phyloP scores from a whole-genome alignment of 2,113 vertebrate species.

The Corapipo altera region DNA sequence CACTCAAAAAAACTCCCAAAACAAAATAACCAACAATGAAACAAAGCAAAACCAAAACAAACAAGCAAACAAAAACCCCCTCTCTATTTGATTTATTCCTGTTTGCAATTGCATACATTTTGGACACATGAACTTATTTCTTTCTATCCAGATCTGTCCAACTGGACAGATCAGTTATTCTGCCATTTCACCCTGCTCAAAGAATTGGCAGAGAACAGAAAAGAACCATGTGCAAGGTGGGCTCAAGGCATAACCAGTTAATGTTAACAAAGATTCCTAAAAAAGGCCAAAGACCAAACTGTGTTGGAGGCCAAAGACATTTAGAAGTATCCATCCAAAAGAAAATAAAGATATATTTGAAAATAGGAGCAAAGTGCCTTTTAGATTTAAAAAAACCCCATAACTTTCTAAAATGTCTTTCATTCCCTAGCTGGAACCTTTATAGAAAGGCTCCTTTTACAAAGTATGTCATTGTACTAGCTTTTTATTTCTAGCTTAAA shows the following conservation, averaged over 20 bases:
- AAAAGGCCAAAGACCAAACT: not conserved
- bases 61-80: not conserved
- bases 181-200: not conserved
- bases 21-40: not conserved
- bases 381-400: not conserved
- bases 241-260: not conserved
- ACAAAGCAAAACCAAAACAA: not conserved
- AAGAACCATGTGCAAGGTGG: not conserved
- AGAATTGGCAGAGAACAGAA: not conserved
- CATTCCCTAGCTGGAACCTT: not conserved
- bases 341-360: not conserved
- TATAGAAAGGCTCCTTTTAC: not conserved
- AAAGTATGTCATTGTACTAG: not conserved
- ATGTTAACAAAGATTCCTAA: not conserved
- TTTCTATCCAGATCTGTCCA: not conserved
- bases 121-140: not conserved
- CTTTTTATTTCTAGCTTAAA: not conserved
- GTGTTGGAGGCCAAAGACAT: not conserved
- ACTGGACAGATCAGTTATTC: not conserved
- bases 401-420: not conserved
- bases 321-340: not conserved
- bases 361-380: not conserved
- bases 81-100: not conserved
- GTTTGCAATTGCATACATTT: not conserved
- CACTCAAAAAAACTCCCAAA: not conserved